Evolutionary conservation across 37 sponge, comb jelly and placozoan species (phyloP), one percentile per base, ranked within the genome.

Genomic region (Oscarella lobularis): DNA sequence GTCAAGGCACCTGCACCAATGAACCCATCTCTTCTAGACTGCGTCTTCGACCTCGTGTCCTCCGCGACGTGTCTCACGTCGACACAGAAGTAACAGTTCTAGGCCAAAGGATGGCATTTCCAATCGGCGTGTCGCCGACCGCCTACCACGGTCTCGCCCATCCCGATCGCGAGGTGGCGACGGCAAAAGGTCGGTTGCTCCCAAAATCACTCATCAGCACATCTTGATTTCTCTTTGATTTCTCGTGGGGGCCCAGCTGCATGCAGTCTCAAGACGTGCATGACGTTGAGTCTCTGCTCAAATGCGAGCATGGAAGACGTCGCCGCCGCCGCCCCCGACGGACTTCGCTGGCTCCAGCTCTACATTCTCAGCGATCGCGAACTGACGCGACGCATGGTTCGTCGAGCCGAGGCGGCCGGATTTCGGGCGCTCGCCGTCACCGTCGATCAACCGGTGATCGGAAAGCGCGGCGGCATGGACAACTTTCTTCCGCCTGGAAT

Each of bases 71-170:
- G n/a, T 81, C 88, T 27, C 38, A 79, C 9, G 5, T 84, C 1
- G 73, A 77, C 77, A 75, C 72, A 20, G 38, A 38, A 0, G 77
- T 83, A 38, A 48, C 68, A 29, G 37, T 94, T 0, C 80, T 80
- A 1, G 95, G 95, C 33, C 77, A 85, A 35, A 31, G 37, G 39
- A 92, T 87, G 66, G 71, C 48, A 39, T 80, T 87, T 38, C 95
- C 95, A 31, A 67, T 94, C 1, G 76, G 92, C 76, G 81, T 90
- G 1, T 80, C 95, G 0, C 95, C 95, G 33, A 95, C 95, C 37
- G 95, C 92, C 34, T 77, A 91, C 80, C 95, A 95, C 35, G 66
- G 77, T 33, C 80, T 95, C 87, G 95, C 95, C 30, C 92, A 91
- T 66, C 70, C 74, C 32, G 87, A 95, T 35, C 92, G 92, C 2